Base-by-base conservation (phyloP, 2,113 vertebrate genomes). In the Athene noctua region DNA sequence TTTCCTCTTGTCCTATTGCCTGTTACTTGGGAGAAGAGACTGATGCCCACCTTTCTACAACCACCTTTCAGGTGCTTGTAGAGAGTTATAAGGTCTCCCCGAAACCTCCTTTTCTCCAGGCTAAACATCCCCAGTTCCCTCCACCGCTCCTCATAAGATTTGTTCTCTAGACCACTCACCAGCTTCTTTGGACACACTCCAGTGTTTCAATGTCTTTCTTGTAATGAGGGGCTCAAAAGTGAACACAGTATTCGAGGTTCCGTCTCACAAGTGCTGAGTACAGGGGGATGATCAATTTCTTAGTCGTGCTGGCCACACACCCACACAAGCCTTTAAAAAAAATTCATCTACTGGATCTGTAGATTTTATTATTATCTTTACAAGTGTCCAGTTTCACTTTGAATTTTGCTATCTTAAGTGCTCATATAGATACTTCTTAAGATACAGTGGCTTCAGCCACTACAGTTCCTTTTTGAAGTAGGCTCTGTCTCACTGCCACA, bases 111-210 rank as follows among this genome's bases (percentile, higher is more conserved):
- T 32, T 81, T 23, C 18, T 86, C 15, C 44, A 80, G 16, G 5
- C 8, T 80, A 65, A 90, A 55, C 14, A n/a, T 5, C 9, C 5
- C 3, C 15, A 25, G 4, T 26, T 77, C 36, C 12, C 6, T 57
- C 74, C 85, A 12, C 3, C 0, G 0, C 2, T 62, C 19, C 8
- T 36, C 21, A 25, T 29, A 4, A 55, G 10, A 34, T 22, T 16
- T 55, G 11, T 46, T 6, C 17, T 80, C 22, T 36, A 79, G 26
- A 44, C 4, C 7, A 9, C 70, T 65, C 55, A 49, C 9, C 15
- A 32, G 19, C 4, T 65, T 40, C 0, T 25, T 2, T 61, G 61
- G 17, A 70, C 11, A 20, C 0, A 0, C 3, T 59, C n/a, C 25
- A 46, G 23, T 7, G 55, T 3, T 6, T 58, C 52, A 75, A 1